phyloP scores from a whole-genome alignment of 2,888 invertebrate species.

The Drosophila mulleri region DNA sequence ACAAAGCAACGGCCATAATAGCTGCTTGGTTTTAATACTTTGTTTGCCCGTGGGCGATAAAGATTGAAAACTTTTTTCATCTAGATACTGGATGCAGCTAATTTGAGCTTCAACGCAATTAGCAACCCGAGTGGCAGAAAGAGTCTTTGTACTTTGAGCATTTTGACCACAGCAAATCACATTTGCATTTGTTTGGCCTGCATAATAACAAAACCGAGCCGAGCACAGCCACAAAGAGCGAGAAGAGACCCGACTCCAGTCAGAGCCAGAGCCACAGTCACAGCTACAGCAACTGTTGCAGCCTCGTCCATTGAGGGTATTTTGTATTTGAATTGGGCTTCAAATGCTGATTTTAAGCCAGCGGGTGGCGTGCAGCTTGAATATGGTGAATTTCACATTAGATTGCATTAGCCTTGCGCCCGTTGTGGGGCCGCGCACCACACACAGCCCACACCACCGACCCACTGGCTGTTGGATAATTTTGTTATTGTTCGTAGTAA shows the following conservation, averaged over 20 bases:
- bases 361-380: slow-evolving; percentile 41
- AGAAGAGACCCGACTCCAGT: background rate
- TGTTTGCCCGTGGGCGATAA: slow-evolving; percentile 29
- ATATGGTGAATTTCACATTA: slow-evolving; percentile 70
- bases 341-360: slow-evolving; percentile 27
- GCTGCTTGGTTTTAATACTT: slow-evolving; percentile 49
- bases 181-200: slow-evolving; percentile 52
- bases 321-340: slow-evolving; percentile 14
- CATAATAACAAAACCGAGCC: slow-evolving; percentile 32
- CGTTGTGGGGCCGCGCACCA: slow-evolving; percentile 14
- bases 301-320: slow-evolving; percentile 3
- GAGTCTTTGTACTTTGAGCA: slow-evolving; percentile 51
- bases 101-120: slow-evolving; percentile 51
- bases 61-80: slow-evolving; percentile 13
- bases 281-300: slow-evolving; percentile 3
- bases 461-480: slow-evolving; percentile 41
- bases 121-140: slow-evolving; percentile 36
- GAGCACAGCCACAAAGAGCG: slow-evolving; percentile 15
- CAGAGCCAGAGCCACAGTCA: background rate
- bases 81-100: slow-evolving; percentile 24
- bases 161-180: slow-evolving; percentile 58
- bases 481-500: slow-evolving; percentile 48
- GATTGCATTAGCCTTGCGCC: slow-evolving; percentile 60
- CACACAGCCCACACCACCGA: background rate
- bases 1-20: slow-evolving; percentile 49